These are phyloP conservation scores for Ophion costatus DNA, from an alignment of 2,888 invertebrate species.

Conservation along the genomic window DNA sequence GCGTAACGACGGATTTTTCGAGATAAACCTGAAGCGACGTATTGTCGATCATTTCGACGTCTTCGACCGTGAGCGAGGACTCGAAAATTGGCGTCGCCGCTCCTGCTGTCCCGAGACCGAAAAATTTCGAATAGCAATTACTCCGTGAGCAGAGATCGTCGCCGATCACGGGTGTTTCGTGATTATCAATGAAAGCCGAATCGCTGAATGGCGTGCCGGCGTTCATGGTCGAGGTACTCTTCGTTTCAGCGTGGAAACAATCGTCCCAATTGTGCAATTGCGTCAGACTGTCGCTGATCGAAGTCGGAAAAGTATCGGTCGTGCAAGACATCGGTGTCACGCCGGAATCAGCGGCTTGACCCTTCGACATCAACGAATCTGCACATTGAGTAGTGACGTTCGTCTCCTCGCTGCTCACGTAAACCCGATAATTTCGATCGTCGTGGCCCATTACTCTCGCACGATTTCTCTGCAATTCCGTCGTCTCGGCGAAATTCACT, in stretches of 20 bases:
- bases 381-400: background rate
- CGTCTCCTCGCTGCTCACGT: conserved; percentile 20
- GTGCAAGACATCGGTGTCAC: conserved; percentile 82
- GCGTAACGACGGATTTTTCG: conserved; percentile 88
- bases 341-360: conserved; percentile 33
- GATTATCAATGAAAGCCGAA: conserved; percentile 24
- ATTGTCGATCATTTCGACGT: conserved; percentile 80
- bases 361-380: conserved; percentile 32
- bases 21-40: conserved; percentile 85
- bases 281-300: conserved; percentile 73
- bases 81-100: conserved; percentile 67
- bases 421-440: conserved; percentile 54
- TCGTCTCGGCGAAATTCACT: conserved; percentile 65
- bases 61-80: conserved; percentile 75
- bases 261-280: conserved; percentile 74
- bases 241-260: conserved; percentile 72
- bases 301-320: conserved; percentile 78
- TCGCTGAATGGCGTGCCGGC: conserved; percentile 60
- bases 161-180: conserved; percentile 28
- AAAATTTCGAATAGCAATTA: conserved; percentile 68
- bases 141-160: conserved; percentile 57
- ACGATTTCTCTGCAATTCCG: conserved; percentile 66
- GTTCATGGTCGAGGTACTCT: conserved; percentile 63
- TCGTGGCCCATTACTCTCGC: conserved; percentile 67
- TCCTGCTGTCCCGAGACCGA: conserved; percentile 65